These are phyloP conservation scores for Drosophila siamana DNA, from an alignment of 2,888 invertebrate genomes.

Conservation along the genomic window DNA sequence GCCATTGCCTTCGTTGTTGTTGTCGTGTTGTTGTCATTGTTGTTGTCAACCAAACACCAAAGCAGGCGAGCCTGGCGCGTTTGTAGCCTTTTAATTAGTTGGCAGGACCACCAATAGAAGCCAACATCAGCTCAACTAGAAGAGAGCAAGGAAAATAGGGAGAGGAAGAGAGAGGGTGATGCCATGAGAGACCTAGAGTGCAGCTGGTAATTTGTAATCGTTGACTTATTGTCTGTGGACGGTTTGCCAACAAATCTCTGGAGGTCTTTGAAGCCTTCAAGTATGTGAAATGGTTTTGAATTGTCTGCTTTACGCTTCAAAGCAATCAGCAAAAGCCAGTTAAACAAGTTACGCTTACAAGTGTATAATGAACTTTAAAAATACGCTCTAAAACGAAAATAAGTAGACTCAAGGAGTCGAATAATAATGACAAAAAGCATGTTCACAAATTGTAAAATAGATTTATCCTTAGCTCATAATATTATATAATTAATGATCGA, in stretches of 20 bases:
- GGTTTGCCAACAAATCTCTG: slow-evolving; percentile 12
- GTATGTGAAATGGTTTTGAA: slow-evolving; percentile 1
- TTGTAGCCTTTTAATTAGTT: slow-evolving; percentile 78
- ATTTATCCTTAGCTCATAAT: too few species aligned
- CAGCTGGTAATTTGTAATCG: slow-evolving; percentile 71
- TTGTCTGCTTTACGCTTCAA: background rate
- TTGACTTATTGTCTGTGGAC: slow-evolving; percentile 58
- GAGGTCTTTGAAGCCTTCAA: slow-evolving; percentile 3
- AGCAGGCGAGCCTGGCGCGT: slow-evolving; percentile 48
- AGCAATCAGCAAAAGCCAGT: background rate
- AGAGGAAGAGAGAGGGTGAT: background rate
- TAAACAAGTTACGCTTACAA: background rate
- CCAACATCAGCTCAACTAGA: slow-evolving; percentile 24
- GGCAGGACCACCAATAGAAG: slow-evolving; percentile 45
- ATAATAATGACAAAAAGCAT: too few species aligned
- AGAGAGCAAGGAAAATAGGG: slow-evolving; percentile 4
- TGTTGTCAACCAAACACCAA: slow-evolving; percentile 66
- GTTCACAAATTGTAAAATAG: too few species aligned
- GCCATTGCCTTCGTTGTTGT: slow-evolving; percentile 33
- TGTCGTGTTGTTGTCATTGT: slow-evolving; percentile 42
- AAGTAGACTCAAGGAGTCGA: too few species aligned
- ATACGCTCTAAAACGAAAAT: background rate
- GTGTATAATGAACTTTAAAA: too few species aligned
- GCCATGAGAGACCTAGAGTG: slow-evolving; percentile 12
- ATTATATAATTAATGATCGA: too few species aligned